Evolutionary conservation across 2,113 vertebrate genomes (phyloP).

Genomic region (Astur gentilis): DNA sequence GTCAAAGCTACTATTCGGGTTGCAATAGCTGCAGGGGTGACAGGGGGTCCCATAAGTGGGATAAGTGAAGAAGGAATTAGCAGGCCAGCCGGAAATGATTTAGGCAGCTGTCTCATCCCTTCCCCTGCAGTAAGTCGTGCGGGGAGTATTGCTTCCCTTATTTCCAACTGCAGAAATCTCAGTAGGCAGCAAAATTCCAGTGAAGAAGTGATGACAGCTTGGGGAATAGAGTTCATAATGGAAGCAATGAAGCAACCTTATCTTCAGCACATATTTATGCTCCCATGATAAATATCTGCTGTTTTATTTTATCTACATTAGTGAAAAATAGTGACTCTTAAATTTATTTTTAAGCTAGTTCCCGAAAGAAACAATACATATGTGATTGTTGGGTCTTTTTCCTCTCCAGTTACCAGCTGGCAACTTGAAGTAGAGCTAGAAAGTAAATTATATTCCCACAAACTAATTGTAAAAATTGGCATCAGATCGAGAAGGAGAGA

Average conservation of each 20-base stretch:
- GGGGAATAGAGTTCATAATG: background rate
- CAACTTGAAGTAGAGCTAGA: background rate
- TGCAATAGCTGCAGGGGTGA: background rate
- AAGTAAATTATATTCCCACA: background rate
- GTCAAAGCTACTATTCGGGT: background rate
- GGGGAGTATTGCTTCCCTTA: background rate
- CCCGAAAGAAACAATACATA: background rate
- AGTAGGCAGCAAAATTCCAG: constrained; percentile 17
- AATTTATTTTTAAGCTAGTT: background rate
- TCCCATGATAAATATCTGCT: background rate
- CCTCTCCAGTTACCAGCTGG: background rate
- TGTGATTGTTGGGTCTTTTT: background rate
- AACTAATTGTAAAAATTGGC: background rate
- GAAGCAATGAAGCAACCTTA: background rate
- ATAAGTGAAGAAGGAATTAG: constrained; percentile 1
- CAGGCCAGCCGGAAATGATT: background rate
- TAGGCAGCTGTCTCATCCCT: background rate
- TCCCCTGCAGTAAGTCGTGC: background rate
- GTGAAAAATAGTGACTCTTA: background rate
- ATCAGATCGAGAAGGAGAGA: background rate
- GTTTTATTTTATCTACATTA: background rate
- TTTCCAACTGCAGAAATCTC: background rate
- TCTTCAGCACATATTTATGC: background rate
- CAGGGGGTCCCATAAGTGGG: background rate
- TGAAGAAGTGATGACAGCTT: background rate